Conservation (phyloP, 1,140 invertebrate species). For the Aphidius ervi region DNA sequence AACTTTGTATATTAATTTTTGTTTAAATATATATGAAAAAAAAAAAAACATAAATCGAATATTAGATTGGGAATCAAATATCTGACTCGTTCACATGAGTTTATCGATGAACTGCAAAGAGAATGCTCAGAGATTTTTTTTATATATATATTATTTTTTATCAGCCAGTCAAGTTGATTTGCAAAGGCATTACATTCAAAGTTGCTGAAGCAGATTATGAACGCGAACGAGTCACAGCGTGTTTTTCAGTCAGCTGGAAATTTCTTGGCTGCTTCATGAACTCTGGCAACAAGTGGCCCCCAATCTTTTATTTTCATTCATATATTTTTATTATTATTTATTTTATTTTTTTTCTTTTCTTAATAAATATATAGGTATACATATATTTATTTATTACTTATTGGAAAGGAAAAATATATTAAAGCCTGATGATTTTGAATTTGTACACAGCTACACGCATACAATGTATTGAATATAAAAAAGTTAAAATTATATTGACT, state of each 20-base stretch:
- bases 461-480: too few species aligned
- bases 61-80: conserved; percentile 12
- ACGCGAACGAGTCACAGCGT: conserved; percentile 25
- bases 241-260: conserved; percentile 33
- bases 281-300: conserved; percentile 40
- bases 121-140: conserved; percentile 4
- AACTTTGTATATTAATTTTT: neutral
- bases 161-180: conserved; percentile 28
- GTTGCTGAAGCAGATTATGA: conserved; percentile 30
- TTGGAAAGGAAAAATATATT: too few species aligned
- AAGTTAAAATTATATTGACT: too few species aligned
- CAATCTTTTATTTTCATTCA: conserved; percentile 15
- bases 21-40: neutral
- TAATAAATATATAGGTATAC: neutral
- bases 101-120: too few species aligned
- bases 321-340: conserved; percentile 12
- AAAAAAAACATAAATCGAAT: neutral
- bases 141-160: neutral
- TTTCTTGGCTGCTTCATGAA: conserved; percentile 17
- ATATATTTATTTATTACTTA: too few species aligned
- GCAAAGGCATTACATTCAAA: conserved; percentile 31
- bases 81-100: conserved; percentile 5
- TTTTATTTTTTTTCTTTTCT: conserved; percentile 13
- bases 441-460: too few species aligned
- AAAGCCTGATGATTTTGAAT: too few species aligned